A percentile compares a stretch with the other conserved stretches of the same genome.
Conservation (phyloP, 2,113 vertebrate species). For the Sciurus niger region DNA sequence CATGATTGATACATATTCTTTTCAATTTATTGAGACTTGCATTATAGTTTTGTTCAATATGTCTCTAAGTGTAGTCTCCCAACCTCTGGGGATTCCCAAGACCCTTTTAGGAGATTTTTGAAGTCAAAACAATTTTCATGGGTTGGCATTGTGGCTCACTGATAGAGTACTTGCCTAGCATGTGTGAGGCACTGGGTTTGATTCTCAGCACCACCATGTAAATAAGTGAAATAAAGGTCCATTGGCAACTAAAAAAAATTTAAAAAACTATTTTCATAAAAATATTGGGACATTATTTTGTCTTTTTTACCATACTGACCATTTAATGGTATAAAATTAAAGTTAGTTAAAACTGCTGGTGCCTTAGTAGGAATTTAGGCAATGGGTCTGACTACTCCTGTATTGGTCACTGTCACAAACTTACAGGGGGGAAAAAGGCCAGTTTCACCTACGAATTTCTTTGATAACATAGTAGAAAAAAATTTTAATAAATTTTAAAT, state of each 20-base stretch:
- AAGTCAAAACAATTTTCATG: constrained; percentile 38
- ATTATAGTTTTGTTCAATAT: not conserved
- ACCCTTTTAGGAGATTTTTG: not conserved
- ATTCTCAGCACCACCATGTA: no score
- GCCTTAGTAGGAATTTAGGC: not conserved
- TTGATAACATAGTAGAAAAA: not conserved
- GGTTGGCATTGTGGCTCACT: no score
- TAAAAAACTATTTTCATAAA: constrained; percentile 34
- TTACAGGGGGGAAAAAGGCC: not conserved
- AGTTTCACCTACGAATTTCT: not conserved
- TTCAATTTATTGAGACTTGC: constrained; percentile 18
- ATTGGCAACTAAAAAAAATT: no score
- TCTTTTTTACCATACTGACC: not conserved
- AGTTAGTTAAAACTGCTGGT: not conserved
- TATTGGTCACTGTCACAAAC: not conserved
- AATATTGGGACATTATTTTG: not conserved
- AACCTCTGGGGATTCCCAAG: not conserved
- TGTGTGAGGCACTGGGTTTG: no score
- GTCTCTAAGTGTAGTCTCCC: not conserved
- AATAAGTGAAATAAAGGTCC: no score
- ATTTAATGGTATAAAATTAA: not conserved
- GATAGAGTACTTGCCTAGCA: no score
- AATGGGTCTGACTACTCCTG: not conserved
- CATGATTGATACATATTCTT: not conserved
- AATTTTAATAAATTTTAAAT: not conserved